Conservation (phyloP, 2,888 invertebrate genomes). For the Cephus pygmeus region DNA sequence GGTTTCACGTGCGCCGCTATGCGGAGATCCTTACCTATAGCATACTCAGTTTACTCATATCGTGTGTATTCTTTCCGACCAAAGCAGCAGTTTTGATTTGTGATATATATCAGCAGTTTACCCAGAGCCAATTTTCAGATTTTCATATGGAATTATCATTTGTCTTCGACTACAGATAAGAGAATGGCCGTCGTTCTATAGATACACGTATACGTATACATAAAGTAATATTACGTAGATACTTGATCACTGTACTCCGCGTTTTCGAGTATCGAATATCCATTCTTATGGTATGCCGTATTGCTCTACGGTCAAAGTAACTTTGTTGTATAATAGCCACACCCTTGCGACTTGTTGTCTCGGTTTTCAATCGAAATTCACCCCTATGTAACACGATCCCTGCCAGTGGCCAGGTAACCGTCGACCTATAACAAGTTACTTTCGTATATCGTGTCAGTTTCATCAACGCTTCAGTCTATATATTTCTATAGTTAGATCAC, state of each 20-base stretch:
- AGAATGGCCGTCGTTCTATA: background rate
- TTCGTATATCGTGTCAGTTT: background rate
- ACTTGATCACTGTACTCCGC: background rate
- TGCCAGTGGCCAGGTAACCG: background rate
- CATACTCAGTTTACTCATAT: background rate
- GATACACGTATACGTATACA: background rate
- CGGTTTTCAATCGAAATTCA: background rate
- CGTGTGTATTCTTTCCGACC: background rate
- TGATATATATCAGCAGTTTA: background rate
- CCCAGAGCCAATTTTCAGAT: background rate
- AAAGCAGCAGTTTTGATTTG: background rate
- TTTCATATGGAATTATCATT: background rate
- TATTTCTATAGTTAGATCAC: background rate
- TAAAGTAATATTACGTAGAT: background rate
- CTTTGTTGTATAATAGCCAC: background rate
- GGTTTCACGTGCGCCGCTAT: conserved; percentile 2
- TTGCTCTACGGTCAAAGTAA: background rate
- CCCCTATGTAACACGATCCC: background rate
- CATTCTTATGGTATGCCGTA: background rate
- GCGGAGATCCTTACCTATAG: background rate
- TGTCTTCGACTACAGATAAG: background rate
- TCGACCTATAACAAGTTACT: background rate
- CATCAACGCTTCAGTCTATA: background rate
- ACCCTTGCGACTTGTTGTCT: background rate
- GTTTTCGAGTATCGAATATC: background rate